A percentile compares a stretch with the other conserved stretches of the same genome.
Evolutionary conservation across 2,797 vertebrate species (phyloP).

Genomic region (Lophius americanus): DNA sequence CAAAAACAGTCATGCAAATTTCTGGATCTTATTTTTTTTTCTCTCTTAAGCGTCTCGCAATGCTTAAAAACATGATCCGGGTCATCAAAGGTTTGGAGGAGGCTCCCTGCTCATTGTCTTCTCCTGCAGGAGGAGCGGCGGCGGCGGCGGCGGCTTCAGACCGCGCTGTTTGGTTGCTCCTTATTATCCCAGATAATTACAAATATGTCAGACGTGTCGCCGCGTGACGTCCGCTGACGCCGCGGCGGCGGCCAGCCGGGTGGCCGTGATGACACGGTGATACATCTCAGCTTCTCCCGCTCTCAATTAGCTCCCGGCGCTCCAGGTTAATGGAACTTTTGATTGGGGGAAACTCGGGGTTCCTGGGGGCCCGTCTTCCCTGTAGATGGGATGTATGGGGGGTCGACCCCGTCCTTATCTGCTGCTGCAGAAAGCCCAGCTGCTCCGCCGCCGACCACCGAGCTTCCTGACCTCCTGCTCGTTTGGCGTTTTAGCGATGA

Average conservation of each 20-base stretch:
- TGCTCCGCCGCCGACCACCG: slow-evolving; percentile 23
- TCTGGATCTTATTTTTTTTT: slow-evolving; percentile 18
- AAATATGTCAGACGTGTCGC: slow-evolving; percentile 61
- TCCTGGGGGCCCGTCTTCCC: slow-evolving; percentile 41
- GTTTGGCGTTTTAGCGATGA: not conserved
- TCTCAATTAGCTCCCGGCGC: slow-evolving; percentile 77
- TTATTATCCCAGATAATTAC: slow-evolving; percentile 71
- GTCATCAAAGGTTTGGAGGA: slow-evolving; percentile 79
- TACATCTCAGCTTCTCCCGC: slow-evolving; percentile 57
- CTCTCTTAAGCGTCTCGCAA: slow-evolving; percentile 31
- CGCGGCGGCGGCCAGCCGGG: slow-evolving; percentile 24
- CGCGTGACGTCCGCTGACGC: slow-evolving; percentile 42
- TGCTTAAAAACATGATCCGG: slow-evolving; percentile 49
- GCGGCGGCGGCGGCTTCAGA: slow-evolving; percentile 9
- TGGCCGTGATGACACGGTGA: slow-evolving; percentile 52
- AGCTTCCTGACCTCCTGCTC: not conserved
- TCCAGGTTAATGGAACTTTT: slow-evolving; percentile 82
- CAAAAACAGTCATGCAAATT: slow-evolving; percentile 61
- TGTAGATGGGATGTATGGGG: slow-evolving; percentile 35
- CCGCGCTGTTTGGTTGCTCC: slow-evolving; percentile 24
- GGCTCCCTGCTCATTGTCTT: slow-evolving; percentile 85
- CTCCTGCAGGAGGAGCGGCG: slow-evolving; percentile 48
- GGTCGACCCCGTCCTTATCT: slow-evolving; percentile 74
- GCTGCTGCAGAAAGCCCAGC: slow-evolving; percentile 48
- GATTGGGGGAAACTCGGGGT: slow-evolving; percentile 69